phyloP scores from a whole-genome alignment of 2,113 vertebrate genomes.

The Hystrix cristata region DNA sequence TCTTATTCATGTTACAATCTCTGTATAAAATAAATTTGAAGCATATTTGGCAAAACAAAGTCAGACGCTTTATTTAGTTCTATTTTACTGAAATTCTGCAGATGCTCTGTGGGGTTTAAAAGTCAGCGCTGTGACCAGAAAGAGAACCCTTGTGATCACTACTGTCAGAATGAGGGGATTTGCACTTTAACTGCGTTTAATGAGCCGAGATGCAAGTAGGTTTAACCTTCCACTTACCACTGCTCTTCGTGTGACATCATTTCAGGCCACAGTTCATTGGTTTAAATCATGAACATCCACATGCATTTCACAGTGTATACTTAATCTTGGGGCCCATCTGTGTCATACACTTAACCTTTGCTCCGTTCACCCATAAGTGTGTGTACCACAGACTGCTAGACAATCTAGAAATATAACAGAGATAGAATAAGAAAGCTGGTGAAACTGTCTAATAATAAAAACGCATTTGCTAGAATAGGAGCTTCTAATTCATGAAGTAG shows the following conservation, averaged over 20 bases:
- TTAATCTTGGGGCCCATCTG: slow-evolving; percentile 86
- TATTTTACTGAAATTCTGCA: slow-evolving; percentile 98
- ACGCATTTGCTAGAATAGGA: slow-evolving; percentile 2
- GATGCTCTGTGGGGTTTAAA: slow-evolving; percentile 99
- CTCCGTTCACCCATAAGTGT: slow-evolving; percentile 79
- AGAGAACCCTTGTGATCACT: slow-evolving; percentile 99
- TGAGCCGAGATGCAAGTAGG: slow-evolving; percentile 99
- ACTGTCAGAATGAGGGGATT: slow-evolving; percentile 99
- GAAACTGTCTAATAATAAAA: slow-evolving; percentile 18
- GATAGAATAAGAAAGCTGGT: slow-evolving; percentile 64
- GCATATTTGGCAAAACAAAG: slow-evolving; percentile 83
- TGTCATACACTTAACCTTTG: slow-evolving; percentile 86
- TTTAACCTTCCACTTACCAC: slow-evolving; percentile 94
- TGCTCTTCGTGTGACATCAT: slow-evolving; percentile 91
- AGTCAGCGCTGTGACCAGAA: slow-evolving; percentile 99
- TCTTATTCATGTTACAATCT: slow-evolving; percentile 72
- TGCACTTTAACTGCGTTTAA: slow-evolving; percentile 99
- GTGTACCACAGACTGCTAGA: slow-evolving; percentile 77
- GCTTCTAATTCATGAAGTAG: slow-evolving; percentile 29
- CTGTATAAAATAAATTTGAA: slow-evolving; percentile 84
- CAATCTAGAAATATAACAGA: slow-evolving; percentile 58
- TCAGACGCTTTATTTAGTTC: slow-evolving; percentile 90
- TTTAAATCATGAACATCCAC: slow-evolving; percentile 90
- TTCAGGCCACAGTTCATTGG: slow-evolving; percentile 90
- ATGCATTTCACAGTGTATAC: slow-evolving; percentile 88